Conservation (phyloP, 2,797 vertebrate species). For the Trematomus bernacchii region DNA sequence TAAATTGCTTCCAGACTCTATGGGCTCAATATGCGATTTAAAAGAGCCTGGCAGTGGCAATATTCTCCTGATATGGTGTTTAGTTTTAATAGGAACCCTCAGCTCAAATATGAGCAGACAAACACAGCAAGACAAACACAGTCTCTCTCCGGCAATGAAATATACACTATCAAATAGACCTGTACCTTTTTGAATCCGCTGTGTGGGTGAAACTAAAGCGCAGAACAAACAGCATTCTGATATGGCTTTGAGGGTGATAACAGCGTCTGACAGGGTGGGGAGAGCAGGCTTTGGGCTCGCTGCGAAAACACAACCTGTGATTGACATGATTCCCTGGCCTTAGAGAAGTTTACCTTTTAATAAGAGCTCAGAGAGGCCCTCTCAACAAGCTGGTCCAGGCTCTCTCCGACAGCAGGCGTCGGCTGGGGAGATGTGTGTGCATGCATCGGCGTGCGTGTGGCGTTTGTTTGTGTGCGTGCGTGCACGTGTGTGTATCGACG, state of each 20-base stretch:
- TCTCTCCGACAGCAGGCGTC: conserved; percentile 63
- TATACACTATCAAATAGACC: conserved; percentile 89
- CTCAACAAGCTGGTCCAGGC: conserved; percentile 68
- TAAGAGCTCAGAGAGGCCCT: conserved; percentile 83
- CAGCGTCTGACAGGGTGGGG: conserved; percentile 87
- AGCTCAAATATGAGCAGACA: conserved; percentile 88
- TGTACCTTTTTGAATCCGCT: conserved; percentile 91
- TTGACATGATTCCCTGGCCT: conserved; percentile 85
- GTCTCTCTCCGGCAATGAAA: conserved; percentile 86
- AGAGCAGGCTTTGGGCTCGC: conserved; percentile 82
- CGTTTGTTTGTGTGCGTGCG: conserved; percentile 6
- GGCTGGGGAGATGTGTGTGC: conserved; percentile 51
- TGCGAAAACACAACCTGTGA: conserved; percentile 83
- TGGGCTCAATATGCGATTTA: conserved; percentile 82
- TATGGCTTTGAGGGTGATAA: conserved; percentile 94
- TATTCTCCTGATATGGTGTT: conserved; percentile 87
- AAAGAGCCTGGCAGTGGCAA: conserved; percentile 82
- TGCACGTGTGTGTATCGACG: conserved; percentile 19
- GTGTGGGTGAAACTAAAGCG: conserved; percentile 92
- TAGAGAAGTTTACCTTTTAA: conserved; percentile 90
- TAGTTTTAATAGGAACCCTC: conserved; percentile 87
- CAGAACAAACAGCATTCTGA: conserved; percentile 96
- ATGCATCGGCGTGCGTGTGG: conserved; percentile 43
- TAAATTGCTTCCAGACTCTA: conserved; percentile 83
- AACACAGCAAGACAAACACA: conserved; percentile 89